Base-by-base conservation (phyloP, 2,888 invertebrate species). In the Eilema caniola region DNA sequence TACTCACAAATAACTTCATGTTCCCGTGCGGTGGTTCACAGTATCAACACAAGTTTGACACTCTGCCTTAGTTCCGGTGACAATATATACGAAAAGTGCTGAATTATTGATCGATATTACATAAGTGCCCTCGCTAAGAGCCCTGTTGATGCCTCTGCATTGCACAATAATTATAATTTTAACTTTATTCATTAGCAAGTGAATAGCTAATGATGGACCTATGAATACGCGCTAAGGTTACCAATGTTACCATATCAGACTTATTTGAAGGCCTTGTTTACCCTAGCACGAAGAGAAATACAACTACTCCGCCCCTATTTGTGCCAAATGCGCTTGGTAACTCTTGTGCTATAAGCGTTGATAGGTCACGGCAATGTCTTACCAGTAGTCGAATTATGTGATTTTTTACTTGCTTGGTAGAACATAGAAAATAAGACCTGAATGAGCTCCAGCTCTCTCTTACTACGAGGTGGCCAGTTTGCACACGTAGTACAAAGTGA, bases 1-100 rank as follows among this genome's bases (percentile, higher is more conserved):
- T 70, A 91, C 92, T 92, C 73, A 92, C 92, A 79, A 90, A 82
- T 25, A 87, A 71, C 79, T 89, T 92, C 92, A 92, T 92, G 70
- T 77, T 78, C 76, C 71, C 64, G 73, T 78, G 75, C 73, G 75
- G 74, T 73, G 69, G 68, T 12, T 61, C 66, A 64, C 72, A 70
- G 59, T 56, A 70, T 69, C 74, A 68, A 62, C 63, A 69, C 73
- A 77, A 69, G 64, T 80, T 81, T 85, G 85, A 84, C 77, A 78
- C 70, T 62, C 61, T 70, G n/a, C 24, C 69, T 65, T 67, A 63
- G 37, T 70, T 76, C 67, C 73, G 70, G 77, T 74, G 71, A 73
- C 81, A 83, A 85, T 87, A 85, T 89, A 89, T 89, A 89, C 83
- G 69, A 69, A 41, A 70, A 64, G 75, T 79, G 76, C 78, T 79